These are phyloP conservation scores for Anolis sagrei DNA, from an alignment of 2,113 vertebrate genomes.

Conservation along the genomic window DNA sequence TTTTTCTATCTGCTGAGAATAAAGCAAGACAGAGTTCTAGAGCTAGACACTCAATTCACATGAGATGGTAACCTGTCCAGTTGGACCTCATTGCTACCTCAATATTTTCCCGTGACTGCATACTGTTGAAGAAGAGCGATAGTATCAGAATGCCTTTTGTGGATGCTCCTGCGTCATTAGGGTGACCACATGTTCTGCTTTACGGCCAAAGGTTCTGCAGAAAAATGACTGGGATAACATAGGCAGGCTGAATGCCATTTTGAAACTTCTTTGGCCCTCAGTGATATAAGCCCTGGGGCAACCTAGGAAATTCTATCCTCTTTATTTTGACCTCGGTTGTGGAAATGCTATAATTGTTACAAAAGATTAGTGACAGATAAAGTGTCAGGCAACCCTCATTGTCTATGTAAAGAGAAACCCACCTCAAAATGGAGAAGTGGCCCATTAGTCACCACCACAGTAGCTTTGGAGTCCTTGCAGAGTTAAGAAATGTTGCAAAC, in stretches of 20 bases:
- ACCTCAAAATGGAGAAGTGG: slow-evolving; percentile 45
- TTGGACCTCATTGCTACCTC: not conserved
- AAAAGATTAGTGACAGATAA: not conserved
- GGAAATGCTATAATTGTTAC: not conserved
- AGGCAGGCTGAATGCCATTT: not conserved
- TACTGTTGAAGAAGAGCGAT: not conserved
- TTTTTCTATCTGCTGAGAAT: not conserved
- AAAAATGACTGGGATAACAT: not conserved
- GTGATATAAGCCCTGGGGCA: not conserved
- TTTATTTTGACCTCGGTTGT: not conserved
- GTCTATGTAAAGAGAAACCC: accelerated
- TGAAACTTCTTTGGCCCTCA: not conserved
- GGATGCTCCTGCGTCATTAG: not conserved
- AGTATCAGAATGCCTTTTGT: not conserved
- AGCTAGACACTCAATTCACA: not conserved
- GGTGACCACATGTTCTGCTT: too few relatives aligned
- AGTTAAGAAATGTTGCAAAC: slow-evolving; percentile 53
- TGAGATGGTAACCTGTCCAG: not conserved
- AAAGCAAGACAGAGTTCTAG: not conserved
- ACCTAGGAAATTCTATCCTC: not conserved
- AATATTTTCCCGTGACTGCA: not conserved
- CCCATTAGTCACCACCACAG: slow-evolving; percentile 19
- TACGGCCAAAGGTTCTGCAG: too few relatives aligned
- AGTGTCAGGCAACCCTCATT: not conserved
- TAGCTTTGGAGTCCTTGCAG: not conserved